These are phyloP conservation scores for Dicycla oo DNA, from an alignment of 2,888 invertebrate species.

Conservation along the genomic window DNA sequence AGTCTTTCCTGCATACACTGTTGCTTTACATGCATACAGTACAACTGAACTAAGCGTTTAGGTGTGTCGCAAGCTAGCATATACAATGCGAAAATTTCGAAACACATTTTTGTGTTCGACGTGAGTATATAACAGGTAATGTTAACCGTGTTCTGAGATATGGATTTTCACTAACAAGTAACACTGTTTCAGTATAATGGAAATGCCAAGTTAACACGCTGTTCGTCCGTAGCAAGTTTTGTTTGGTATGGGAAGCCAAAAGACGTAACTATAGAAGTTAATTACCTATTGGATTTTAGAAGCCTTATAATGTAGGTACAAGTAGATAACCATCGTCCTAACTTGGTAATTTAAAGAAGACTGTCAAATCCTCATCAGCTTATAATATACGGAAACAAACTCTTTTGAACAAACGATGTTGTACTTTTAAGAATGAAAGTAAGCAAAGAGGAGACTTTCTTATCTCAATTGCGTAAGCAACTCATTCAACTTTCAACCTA, in stretches of 20 bases:
- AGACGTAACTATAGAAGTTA: neutral
- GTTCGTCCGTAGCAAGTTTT: neutral
- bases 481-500: slow-evolving; percentile 39
- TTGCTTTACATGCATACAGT: slow-evolving; percentile 53
- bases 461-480: slow-evolving; percentile 27
- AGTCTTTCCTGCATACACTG: slow-evolving; percentile 36
- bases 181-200: slow-evolving; percentile 19
- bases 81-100: slow-evolving; percentile 59
- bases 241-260: neutral
- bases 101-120: slow-evolving; percentile 57
- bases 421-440: slow-evolving; percentile 44
- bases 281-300: neutral
- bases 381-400: neutral
- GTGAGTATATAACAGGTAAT: slow-evolving; percentile 44
- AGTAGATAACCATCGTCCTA: neutral
- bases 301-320: neutral
- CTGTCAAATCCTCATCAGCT: neutral
- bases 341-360: neutral
- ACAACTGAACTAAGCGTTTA: slow-evolving; percentile 45
- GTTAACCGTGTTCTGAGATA: slow-evolving; percentile 37
- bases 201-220: neutral
- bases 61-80: slow-evolving; percentile 59
- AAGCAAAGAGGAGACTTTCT: slow-evolving; percentile 40
- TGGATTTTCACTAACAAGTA: slow-evolving; percentile 24
- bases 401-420: slow-evolving; percentile 14